Base-by-base conservation (phyloP, 2,888 invertebrate genomes). In the Xanthorhoe spadicearia region DNA sequence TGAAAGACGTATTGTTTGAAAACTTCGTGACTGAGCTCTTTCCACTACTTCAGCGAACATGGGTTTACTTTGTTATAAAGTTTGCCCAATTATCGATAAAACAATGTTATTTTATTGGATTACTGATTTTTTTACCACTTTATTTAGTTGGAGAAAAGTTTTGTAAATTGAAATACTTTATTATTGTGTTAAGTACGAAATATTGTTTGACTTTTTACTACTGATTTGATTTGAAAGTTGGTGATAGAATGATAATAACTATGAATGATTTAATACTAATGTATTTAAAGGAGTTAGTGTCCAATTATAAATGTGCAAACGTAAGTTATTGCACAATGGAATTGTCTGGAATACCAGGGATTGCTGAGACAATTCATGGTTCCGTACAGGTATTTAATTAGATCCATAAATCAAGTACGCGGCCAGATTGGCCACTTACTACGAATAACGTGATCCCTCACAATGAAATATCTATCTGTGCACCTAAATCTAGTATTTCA, bases 341-440 rank as follows among this genome's bases (percentile, higher is more conserved):
- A 71, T 65, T 67, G 74, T 80, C 77, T 77, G 75, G 74, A 81
- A 82, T 82, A 72, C 79, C 82, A 50, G 74, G 76, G 78, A 77
- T 79, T 81, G 80, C 79, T 74, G 79, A 83, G 83, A 83, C 85
- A 84, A 86, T 89, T 87, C 87, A 87, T 83, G 84, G 83, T 81
- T 80, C 80, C 81, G 78, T 83, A 82, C 81, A 85, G 85, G 84
- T 84, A 86, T 88, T 87, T 88, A 88, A 89, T 89, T 89, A 87
- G 84, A 84, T 79, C 83, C 76, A 87, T 88, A 88, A 89, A 88
- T 89, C 87, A 86, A 81, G 78, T 73, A 74, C 78, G 79, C 81
- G 77, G 77, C 76, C 77, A 81, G 79, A 82, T 80, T 80, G 80
- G 77, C 80, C 80, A 78, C 78, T 80, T 79, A 77, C 78, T 81